A percentile compares a stretch with the other conserved stretches of the same genome.
Conservation (phyloP, 1,140 invertebrate species). For the Protaetia brevitarsis region DNA sequence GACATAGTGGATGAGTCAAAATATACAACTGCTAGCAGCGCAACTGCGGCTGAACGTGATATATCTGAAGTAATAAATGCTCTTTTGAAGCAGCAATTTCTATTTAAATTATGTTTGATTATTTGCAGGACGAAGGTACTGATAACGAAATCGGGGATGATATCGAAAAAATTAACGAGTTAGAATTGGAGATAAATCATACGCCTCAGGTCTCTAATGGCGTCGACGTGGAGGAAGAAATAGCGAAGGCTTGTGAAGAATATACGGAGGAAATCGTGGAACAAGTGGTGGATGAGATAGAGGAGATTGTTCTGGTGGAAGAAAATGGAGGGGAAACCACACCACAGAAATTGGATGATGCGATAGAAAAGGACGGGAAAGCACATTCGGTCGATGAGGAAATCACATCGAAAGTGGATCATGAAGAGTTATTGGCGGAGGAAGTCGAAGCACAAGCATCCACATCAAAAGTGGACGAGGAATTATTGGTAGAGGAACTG, state of each 20-base stretch:
- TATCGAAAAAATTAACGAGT: slow-evolving; percentile 2
- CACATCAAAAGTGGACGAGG: no score
- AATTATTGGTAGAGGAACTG: no score
- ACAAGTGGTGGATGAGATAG: no score
- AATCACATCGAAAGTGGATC: no score
- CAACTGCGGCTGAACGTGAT: slow-evolving; percentile 32
- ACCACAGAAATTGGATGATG: no score
- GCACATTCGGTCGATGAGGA: no score
- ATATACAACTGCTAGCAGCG: slow-evolving; percentile 32
- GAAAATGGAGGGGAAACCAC: no score
- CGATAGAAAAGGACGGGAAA: no score
- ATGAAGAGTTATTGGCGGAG: no score
- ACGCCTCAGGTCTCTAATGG: slow-evolving; percentile 26
- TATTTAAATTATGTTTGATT: background rate
- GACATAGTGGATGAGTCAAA: slow-evolving; percentile 35
- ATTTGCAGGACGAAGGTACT: slow-evolving; percentile 20
- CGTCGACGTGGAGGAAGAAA: slow-evolving; percentile 19
- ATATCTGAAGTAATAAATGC: slow-evolving; percentile 33
- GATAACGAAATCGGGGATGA: background rate
- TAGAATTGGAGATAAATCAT: slow-evolving; percentile 19
- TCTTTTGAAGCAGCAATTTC: background rate
- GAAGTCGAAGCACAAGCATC: no score
- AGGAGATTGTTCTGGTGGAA: slow-evolving; percentile 20
- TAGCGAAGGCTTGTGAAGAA: slow-evolving; percentile 28
- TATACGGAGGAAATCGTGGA: slow-evolving; percentile 29